Percentiles rank a stretch among this genome's conserved stretches.
Conservation (phyloP, 92 coral and sea anemone genomes). For the Blastomussa wellsi region DNA sequence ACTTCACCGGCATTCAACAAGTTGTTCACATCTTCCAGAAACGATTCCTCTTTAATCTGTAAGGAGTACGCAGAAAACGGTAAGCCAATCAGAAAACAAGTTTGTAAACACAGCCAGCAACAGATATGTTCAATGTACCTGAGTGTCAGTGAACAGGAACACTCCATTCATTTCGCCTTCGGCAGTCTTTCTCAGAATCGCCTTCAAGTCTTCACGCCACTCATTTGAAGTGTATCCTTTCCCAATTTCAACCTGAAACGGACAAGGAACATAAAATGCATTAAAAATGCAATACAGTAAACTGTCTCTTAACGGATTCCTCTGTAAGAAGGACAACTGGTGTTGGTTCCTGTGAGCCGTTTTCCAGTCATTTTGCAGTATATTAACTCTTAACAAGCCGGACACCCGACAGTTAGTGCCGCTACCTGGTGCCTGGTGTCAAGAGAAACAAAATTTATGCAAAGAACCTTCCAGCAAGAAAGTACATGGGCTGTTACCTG, state of each 20-base stretch:
- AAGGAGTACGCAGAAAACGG: background rate
- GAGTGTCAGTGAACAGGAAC: slow-evolving; percentile 96
- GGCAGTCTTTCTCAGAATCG: slow-evolving; percentile 94
- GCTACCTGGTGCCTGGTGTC: no score
- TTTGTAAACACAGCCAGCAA: background rate
- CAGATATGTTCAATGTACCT: slow-evolving; percentile 42
- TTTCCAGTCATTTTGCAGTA: no score
- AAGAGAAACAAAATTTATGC: no score
- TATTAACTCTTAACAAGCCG: no score
- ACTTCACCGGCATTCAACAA: slow-evolving; percentile 98
- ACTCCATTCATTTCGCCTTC: slow-evolving; percentile 98
- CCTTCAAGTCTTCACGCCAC: slow-evolving; percentile 98
- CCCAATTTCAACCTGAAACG: slow-evolving; percentile 91
- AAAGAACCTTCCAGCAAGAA: background rate
- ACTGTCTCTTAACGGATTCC: no score
- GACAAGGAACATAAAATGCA: background rate
- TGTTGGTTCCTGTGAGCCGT: no score
- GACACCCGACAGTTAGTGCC: no score
- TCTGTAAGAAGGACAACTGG: no score
- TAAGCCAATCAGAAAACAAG: background rate
- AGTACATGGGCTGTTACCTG: slow-evolving; percentile 60
- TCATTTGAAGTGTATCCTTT: slow-evolving; percentile 97
- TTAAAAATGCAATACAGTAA: background rate
- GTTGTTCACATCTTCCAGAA: slow-evolving; percentile 96
- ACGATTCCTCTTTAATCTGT: slow-evolving; percentile 96